phyloP scores from a whole-genome alignment of 1,140 invertebrate genomes.

The Monochamus saltuarius region DNA sequence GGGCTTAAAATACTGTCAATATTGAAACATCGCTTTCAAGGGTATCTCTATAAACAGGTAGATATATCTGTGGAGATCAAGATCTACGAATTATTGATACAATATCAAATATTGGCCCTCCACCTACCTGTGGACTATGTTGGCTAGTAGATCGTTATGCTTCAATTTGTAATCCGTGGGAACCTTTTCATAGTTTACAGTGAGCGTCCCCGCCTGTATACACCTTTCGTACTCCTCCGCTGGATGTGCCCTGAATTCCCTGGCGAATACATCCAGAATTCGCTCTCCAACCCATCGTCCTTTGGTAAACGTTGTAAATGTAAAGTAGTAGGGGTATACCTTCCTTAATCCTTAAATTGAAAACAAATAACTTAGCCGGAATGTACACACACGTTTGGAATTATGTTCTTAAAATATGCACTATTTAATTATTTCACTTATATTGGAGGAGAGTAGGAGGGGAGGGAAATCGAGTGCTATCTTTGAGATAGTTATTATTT shows the following conservation, averaged over 20 bases:
- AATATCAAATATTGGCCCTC: neutral
- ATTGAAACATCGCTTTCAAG: no score
- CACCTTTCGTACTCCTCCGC: constrained; percentile 90
- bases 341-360: constrained; percentile 83
- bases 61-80: no score
- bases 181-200: constrained; percentile 93
- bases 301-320: constrained; percentile 96
- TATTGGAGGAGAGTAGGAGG: no score
- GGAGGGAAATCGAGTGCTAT: no score
- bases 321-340: constrained; percentile 98
- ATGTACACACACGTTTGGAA: no score
- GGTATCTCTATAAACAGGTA: no score
- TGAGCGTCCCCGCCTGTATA: constrained; percentile 86
- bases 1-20: no score
- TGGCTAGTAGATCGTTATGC: constrained; percentile 92
- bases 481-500: no score
- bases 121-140: constrained; percentile 89
- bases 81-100: neutral
- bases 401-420: no score
- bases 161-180: constrained; percentile 89
- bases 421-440: no score
- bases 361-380: constrained; percentile 13
- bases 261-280: constrained; percentile 89
- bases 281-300: constrained; percentile 95
- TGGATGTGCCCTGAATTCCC: constrained; percentile 91